Evolutionary conservation across 2,888 invertebrate species (phyloP), one percentile per base, ranked within the genome.

Genomic region (Epirrhoe tristata): DNA sequence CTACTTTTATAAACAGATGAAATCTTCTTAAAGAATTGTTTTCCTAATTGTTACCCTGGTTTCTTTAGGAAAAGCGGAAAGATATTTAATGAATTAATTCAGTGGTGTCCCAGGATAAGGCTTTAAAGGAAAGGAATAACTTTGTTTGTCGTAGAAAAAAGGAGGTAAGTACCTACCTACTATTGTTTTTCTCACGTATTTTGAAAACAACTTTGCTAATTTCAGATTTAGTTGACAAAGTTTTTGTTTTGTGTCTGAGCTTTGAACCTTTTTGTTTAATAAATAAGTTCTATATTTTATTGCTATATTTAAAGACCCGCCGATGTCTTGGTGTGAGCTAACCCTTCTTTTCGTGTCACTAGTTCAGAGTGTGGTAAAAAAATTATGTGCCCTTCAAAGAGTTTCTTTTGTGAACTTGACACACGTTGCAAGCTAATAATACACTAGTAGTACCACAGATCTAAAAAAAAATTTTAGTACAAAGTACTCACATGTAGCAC

Each of bases 401-500:
- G n/a, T n/a, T 24, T 24, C 1, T 24, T 24, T 24, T 24, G 1
- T 24, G 1, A 1, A 24, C 24, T 24, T 1, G 24, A 36, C 36
- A n/a, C n/a, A n/a, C n/a, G n/a, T n/a, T n/a, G n/a, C n/a, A n/a
- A n/a, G n/a, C n/a, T n/a, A n/a, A n/a, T n/a, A n/a, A n/a, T n/a
- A n/a, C n/a, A n/a, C n/a, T n/a, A n/a, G n/a, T n/a, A n/a, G n/a
- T n/a, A n/a, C n/a, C n/a, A n/a, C n/a, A n/a, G n/a, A n/a, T n/a
- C n/a, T 32, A 43, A 43, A 43, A 43, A 43, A 43, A 43, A n/a
- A n/a, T n/a, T n/a, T n/a, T n/a, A n/a, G n/a, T n/a, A n/a, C n/a
- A n/a, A n/a, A n/a, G n/a, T 75, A 94, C 95, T 94, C 89, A 95
- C 95, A 95, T 85, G 74, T 95, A 95, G 75, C 95, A 95, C 0